Conservation (phyloP, 1,140 invertebrate genomes). For the Drosophila santomea region DNA sequence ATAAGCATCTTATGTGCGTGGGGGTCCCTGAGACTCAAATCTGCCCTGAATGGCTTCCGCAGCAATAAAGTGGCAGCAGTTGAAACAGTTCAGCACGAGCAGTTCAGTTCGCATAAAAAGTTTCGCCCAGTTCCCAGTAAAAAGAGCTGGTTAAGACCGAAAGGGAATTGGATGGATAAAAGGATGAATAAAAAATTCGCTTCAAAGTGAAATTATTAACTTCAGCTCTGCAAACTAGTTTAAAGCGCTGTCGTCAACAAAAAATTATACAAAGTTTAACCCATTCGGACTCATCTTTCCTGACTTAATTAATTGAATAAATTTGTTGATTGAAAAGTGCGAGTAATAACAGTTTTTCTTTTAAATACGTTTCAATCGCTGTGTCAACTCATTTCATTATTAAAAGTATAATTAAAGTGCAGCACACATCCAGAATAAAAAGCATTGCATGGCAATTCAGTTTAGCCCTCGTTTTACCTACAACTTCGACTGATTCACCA, state of each 20-base stretch:
- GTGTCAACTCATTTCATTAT: too few relatives aligned
- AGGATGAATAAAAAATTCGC: constrained; percentile 11
- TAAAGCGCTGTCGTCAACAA: background rate
- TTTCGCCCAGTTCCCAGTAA: constrained; percentile 15
- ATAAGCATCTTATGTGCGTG: constrained; percentile 57
- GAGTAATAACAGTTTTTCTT: background rate
- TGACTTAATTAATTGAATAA: background rate
- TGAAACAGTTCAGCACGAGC: constrained; percentile 48
- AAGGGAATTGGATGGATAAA: constrained; percentile 20
- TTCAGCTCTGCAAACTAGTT: background rate
- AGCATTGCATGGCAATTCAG: too few relatives aligned
- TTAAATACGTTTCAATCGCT: too few relatives aligned
- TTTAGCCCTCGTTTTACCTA: too few relatives aligned
- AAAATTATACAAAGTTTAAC: background rate
- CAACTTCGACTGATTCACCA: background rate
- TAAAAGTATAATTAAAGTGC: too few relatives aligned
- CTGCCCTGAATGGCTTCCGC: constrained; percentile 41
- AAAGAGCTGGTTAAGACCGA: constrained; percentile 17
- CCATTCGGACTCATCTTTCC: background rate
- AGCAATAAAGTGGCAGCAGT: constrained; percentile 50
- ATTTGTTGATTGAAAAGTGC: background rate
- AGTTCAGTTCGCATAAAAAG: constrained; percentile 28
- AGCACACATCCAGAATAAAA: too few relatives aligned
- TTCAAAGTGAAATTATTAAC: constrained; percentile 14
- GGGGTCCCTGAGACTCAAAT: constrained; percentile 30